These are phyloP conservation scores for Andrena chrysosceles DNA, from an alignment of 2,888 invertebrate genomes.

Conservation along the genomic window DNA sequence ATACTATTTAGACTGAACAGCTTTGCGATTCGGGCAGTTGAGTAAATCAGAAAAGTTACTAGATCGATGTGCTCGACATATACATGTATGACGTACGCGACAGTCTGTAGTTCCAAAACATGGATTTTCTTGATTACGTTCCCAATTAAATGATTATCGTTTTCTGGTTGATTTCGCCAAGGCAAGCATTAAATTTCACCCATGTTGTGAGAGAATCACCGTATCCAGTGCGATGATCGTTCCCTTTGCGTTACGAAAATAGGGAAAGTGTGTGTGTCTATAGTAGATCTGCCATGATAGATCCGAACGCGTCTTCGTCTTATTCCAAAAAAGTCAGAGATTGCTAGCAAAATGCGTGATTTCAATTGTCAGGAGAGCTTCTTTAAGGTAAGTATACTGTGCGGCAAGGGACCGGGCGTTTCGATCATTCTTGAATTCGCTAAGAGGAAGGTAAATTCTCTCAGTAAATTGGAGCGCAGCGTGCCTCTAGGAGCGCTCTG, in stretches of 20 bases:
- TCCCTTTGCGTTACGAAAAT: conserved; percentile 48
- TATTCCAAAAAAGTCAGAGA: conserved; percentile 74
- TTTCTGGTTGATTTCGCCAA: conserved; percentile 6
- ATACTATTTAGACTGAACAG: neutral
- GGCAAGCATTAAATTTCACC: conserved; percentile 18
- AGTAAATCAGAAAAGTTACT: conserved; percentile 60
- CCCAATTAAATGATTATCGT: conserved; percentile 47
- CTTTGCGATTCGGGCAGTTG: conserved; percentile 9
- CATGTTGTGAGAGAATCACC: conserved; percentile 11
- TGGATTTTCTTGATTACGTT: conserved; percentile 67
- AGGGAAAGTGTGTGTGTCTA: conserved; percentile 74
- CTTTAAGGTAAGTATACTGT: conserved; percentile 76
- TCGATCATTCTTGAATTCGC: conserved; percentile 6
- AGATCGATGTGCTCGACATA: conserved; percentile 57
- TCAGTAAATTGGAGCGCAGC: conserved; percentile 55
- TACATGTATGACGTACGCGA: conserved; percentile 76
- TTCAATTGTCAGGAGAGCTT: conserved; percentile 78
- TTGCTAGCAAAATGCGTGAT: conserved; percentile 78
- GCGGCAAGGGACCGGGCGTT: conserved; percentile 27
- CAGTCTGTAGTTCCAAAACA: conserved; percentile 76
- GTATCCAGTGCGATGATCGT: conserved; percentile 34
- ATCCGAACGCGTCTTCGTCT: conserved; percentile 82
- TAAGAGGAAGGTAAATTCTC: conserved; percentile 20
- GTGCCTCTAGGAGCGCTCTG: conserved; percentile 65
- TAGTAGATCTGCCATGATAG: conserved; percentile 84